Base-by-base conservation (phyloP, 2,113 vertebrate genomes). In the Geococcyx californianus region DNA sequence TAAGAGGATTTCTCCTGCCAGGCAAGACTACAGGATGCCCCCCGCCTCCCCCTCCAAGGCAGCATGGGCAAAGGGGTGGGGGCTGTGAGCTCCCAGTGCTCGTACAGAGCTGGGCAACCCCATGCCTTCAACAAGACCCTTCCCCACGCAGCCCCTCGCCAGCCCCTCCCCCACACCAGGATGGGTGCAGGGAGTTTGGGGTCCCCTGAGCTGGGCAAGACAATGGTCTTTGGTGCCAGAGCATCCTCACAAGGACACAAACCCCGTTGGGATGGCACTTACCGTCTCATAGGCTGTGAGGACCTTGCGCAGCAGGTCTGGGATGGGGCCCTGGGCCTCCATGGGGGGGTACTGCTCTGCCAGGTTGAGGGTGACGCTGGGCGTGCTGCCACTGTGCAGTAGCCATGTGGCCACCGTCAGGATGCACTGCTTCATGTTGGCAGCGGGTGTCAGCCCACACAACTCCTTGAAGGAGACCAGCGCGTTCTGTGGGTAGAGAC, bases 361-460 rank as follows among this genome's bases (percentile, higher is more conserved):
- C 90, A 99, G 98, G 97, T 99, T 98, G 95, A 99, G 98, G 0
- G 98, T 98, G 36, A 99, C 98, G 3, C 94, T 97, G 79, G 99
- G 98, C 0, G 98, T 63, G 0, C 98, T 98, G 94, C 99, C 99
- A 3, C 98, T 99, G 98, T 98, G 99, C 97, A 98, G 98, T 87
- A 99, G 97, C 99, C 99, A 99, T 0, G 98, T 94, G 0, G 99
- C 99, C 94, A 99, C 98, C 0, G 99, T 99, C 95, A 99, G 97
- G 96, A 99, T 99, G 85, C 99, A 99, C 94, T 99, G 99, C 97
- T 99, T 99, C 98, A 99, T 99, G 96, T 99, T 99, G 96, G 99
- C 99, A 0, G 98, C 99, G 5, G 99, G 99, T 10, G 98, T 99
- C 95, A 99, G 96, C 49, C 99, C 99, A 19, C 99, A 99, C 64